Conservation (phyloP, 2,113 vertebrate species). For the Neolamprologus sp. region DNA sequence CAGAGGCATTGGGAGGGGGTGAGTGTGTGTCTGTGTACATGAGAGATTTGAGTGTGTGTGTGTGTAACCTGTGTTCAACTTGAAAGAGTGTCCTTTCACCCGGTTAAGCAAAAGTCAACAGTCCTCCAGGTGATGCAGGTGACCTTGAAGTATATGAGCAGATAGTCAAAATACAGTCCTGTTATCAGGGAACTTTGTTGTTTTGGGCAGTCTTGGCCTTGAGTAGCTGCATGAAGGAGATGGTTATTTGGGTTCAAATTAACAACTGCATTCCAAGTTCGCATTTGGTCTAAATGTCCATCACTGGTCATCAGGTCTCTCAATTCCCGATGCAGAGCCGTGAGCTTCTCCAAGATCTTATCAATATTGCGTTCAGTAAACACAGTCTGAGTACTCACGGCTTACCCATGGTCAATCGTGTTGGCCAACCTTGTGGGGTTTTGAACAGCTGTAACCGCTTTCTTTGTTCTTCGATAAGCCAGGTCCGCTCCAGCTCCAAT, state of each 20-base stretch:
- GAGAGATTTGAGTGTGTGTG: not conserved
- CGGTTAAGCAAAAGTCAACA: not conserved
- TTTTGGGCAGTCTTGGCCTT: not conserved
- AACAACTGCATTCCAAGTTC: not conserved
- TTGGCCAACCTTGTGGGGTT: not conserved
- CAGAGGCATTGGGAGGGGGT: not conserved
- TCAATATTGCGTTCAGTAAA: not conserved
- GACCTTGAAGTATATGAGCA: rapidly evolving
- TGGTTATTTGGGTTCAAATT: not conserved
- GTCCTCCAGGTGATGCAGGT: not conserved
- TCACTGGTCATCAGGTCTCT: not conserved
- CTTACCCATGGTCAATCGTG: not conserved
- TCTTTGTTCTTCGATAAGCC: not conserved
- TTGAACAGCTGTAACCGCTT: not conserved
- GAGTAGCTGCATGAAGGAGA: not conserved
- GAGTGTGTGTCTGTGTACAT: not conserved
- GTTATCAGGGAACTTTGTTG: not conserved
- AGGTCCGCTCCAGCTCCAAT: not conserved
- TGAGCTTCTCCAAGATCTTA: not conserved
- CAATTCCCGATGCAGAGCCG: not conserved
- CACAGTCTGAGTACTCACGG: not conserved
- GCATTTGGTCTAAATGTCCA: not conserved
- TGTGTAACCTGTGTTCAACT: not conserved
- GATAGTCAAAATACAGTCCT: not conserved
- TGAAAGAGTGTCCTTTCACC: not conserved